Evolutionary conservation across 2,888 invertebrate species (phyloP).

Genomic region (Microdon myrmicae): DNA sequence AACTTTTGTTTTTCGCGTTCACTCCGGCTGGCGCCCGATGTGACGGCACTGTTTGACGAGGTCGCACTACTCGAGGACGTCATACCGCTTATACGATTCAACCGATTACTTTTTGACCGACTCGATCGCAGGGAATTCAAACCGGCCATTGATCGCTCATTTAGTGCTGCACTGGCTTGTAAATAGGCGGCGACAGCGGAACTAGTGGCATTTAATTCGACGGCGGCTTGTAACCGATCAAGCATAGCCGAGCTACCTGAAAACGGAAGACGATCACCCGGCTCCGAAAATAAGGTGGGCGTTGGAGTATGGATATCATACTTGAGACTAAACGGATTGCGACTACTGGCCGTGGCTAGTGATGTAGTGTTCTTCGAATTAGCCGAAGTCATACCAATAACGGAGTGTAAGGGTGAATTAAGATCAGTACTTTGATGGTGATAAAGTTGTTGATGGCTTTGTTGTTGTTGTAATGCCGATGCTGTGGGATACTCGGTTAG

Average conservation of each 20-base stretch:
- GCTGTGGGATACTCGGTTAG: slow-evolving; percentile 65
- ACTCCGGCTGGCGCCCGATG: slow-evolving; percentile 54
- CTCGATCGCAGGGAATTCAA: slow-evolving; percentile 62
- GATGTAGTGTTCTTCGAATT: slow-evolving; percentile 55
- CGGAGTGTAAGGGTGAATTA: slow-evolving; percentile 57
- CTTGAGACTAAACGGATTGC: slow-evolving; percentile 64
- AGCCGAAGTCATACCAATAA: slow-evolving; percentile 45
- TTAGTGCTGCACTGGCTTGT: slow-evolving; percentile 47
- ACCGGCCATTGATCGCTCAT: slow-evolving; percentile 59
- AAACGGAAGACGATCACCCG: slow-evolving; percentile 57
- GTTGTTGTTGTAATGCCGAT: slow-evolving; percentile 56
- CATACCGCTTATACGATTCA: slow-evolving; percentile 68
- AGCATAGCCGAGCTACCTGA: slow-evolving; percentile 58
- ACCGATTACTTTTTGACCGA: slow-evolving; percentile 59
- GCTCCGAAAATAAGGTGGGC: slow-evolving; percentile 54
- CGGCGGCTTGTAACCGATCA: slow-evolving; percentile 57
- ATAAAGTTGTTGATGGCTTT: slow-evolving; percentile 30
- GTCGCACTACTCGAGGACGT: slow-evolving; percentile 71
- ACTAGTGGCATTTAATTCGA: slow-evolving; percentile 42
- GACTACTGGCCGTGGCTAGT: slow-evolving; percentile 58
- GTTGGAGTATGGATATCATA: slow-evolving; percentile 58
- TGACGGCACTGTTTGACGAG: slow-evolving; percentile 63
- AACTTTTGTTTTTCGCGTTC: slow-evolving; percentile 58
- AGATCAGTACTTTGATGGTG: slow-evolving; percentile 45
- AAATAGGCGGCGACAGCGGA: slow-evolving; percentile 41